Evolutionary conservation across 2,113 vertebrate genomes (phyloP).

Genomic region (Asarcornis scutulata): DNA sequence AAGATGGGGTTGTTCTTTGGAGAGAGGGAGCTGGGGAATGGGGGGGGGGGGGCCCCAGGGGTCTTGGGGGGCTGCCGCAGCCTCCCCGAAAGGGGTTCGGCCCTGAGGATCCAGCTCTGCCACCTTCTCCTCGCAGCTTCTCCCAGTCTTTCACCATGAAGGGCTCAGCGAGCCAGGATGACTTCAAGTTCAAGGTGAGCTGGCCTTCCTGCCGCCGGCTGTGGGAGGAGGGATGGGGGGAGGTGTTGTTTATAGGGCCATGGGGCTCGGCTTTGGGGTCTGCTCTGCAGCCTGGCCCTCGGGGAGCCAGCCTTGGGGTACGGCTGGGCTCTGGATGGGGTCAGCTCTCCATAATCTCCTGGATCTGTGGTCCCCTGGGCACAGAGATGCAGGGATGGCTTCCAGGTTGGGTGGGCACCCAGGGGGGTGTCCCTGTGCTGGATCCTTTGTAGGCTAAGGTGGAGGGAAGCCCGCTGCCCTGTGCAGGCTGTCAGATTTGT

Average conservation of each 20-base stretch:
- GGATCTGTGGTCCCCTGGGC: background rate
- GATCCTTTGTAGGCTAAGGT: background rate
- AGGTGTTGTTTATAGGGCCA: accelerated
- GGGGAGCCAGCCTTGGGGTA: background rate
- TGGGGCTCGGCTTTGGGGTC: background rate
- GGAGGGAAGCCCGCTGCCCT: background rate
- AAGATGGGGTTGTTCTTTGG: background rate
- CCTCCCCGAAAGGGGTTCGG: background rate
- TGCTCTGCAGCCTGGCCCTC: background rate
- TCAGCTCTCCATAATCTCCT: background rate
- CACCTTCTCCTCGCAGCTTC: conserved; percentile 72
- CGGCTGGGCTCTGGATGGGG: background rate
- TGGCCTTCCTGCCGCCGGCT: background rate
- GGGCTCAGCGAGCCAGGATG: conserved; percentile 94
- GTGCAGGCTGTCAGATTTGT: background rate
- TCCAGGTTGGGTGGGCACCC: background rate
- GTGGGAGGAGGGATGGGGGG: background rate
- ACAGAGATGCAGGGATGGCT: background rate
- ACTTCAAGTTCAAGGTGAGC: conserved; percentile 93
- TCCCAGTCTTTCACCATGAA: conserved; percentile 89
- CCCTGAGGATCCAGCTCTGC: background rate
- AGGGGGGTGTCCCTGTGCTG: background rate
- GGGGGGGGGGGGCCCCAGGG: no score
- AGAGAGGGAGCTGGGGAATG: background rate
- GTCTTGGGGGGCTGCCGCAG: background rate